Conservation (phyloP, 2,888 invertebrate genomes). For the Gibbula magus region DNA sequence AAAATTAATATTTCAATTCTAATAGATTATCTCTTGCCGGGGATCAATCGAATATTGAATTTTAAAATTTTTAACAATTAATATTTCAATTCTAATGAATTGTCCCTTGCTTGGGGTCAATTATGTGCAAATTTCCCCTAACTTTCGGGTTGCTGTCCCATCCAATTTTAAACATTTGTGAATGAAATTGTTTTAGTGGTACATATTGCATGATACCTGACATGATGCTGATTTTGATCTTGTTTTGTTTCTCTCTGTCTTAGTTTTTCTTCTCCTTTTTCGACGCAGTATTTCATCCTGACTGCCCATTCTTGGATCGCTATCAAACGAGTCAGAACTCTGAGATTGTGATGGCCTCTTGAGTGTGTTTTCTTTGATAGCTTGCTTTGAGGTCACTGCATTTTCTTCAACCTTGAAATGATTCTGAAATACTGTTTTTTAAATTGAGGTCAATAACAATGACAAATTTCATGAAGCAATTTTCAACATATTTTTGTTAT, state of each 20-base stretch:
- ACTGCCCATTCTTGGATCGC: slow-evolving; percentile 1
- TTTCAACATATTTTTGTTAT: too few species aligned
- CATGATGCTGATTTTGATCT: slow-evolving; percentile 9
- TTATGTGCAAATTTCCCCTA: too few species aligned
- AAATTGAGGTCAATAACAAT: not conserved
- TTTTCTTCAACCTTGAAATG: slow-evolving; percentile 42
- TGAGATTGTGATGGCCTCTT: too few species aligned
- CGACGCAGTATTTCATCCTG: slow-evolving; percentile 3
- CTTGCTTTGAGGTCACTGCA: slow-evolving; percentile 29
- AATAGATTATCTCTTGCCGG: too few species aligned
- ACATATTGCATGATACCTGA: slow-evolving; percentile 1
- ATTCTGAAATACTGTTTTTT: slow-evolving; percentile 47
- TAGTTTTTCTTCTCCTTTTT: slow-evolving; percentile 21
- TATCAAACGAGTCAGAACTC: not conserved
- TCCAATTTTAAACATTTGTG: not conserved
- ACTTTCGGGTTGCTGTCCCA: too few species aligned
- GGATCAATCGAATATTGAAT: too few species aligned
- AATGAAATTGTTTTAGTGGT: too few species aligned
- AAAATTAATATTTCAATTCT: too few species aligned
- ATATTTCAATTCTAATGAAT: too few species aligned
- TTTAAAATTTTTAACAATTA: too few species aligned
- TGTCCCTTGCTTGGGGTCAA: too few species aligned
- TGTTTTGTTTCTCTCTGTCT: slow-evolving; percentile 2
- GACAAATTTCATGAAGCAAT: too few species aligned
- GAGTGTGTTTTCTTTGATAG: not conserved